Base-by-base conservation (phyloP, 2,113 vertebrate genomes). In the human region DNA sequence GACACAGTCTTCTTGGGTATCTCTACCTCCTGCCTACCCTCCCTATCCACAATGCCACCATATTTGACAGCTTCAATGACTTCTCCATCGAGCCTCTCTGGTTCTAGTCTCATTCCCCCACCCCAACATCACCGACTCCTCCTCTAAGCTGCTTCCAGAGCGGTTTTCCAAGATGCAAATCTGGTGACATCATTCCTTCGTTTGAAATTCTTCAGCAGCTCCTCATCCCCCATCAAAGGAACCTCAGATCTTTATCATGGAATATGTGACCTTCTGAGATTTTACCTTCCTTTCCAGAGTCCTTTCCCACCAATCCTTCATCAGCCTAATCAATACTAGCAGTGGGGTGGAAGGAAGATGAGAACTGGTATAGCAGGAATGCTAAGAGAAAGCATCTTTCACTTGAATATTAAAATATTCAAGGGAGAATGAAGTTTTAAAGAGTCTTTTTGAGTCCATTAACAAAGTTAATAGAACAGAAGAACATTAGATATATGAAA, bases 401-500 rank as follows among this genome's bases (percentile, higher is more conserved):
- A 25, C 45, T 50, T 76, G 25, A 64, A 73, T 43, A 68, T 27
- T 43, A 25, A 73, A 73, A 57, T 73, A 48, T 70, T 81, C 87
- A 76, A 93, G 80, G 35, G 25, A 66, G 5, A 25, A 25, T 10
- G 4, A 82, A 4, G 8, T 70, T 70, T 94, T 79, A 97, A 78
- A 96, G 70, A 90, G 23, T 84, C 80, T 57, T 92, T 87, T 84
- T 76, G 93, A 88, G 76, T 80, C 70, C 80, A 80, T 52, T 43
- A 43, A 40, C 35, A 90, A 52, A 68, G 55, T 57, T 88, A 90
- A 94, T 76, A 83, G 95, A 92, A 75, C 22, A 80, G 43, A 57
- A 80, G 80, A 93, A 94, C 93, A 92, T 17, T 73, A 78, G 73
- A 94, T 5, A 70, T 23, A 35, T 30, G 32, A 2, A 57, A 50